Percentiles rank a stretch among this genome's conserved stretches.
Evolutionary conservation across 2,888 invertebrate species (phyloP).

Genomic region (Parascotia fuliginaria): DNA sequence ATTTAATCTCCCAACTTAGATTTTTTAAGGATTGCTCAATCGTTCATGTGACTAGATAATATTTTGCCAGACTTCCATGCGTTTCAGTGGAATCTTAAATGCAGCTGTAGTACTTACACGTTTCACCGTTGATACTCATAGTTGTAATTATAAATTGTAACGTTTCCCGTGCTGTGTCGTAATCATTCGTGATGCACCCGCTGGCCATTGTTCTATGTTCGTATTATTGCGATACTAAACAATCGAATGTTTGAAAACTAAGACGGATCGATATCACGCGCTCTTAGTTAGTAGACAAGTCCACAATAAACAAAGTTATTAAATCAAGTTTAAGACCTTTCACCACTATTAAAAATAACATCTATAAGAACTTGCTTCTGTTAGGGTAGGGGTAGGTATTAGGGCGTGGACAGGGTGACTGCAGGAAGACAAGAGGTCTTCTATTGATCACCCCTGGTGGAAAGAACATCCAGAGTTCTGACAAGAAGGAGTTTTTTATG

Average conservation of each 20-base stretch:
- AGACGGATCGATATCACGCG: conserved; percentile 30
- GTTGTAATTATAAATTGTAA: conserved; percentile 10
- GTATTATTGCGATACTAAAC: conserved; percentile 43
- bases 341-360: too few relatives aligned
- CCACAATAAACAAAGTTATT: conserved; percentile 27
- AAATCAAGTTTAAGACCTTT: conserved; percentile 24
- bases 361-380: too few relatives aligned
- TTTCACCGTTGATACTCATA: conserved; percentile 16
- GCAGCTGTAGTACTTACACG: conserved; percentile 6
- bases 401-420: too few relatives aligned
- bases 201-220: conserved; percentile 36
- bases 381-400: too few relatives aligned
- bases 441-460: too few relatives aligned
- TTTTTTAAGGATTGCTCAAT: conserved; percentile 75
- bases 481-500: too few relatives aligned
- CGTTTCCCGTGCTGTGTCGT: conserved; percentile 8
- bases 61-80: conserved; percentile 54
- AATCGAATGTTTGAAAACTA: conserved; percentile 52
- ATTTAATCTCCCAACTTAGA: conserved; percentile 57
- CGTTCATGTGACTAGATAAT: conserved; percentile 58
- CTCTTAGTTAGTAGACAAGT: conserved; percentile 14
- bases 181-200: conserved; percentile 15
- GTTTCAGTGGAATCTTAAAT: conserved; percentile 27
- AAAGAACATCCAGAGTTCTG: too few relatives aligned
- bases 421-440: too few relatives aligned